Evolutionary conservation across 2,113 vertebrate genomes (phyloP).

Genomic region (Psittacara wagleri): DNA sequence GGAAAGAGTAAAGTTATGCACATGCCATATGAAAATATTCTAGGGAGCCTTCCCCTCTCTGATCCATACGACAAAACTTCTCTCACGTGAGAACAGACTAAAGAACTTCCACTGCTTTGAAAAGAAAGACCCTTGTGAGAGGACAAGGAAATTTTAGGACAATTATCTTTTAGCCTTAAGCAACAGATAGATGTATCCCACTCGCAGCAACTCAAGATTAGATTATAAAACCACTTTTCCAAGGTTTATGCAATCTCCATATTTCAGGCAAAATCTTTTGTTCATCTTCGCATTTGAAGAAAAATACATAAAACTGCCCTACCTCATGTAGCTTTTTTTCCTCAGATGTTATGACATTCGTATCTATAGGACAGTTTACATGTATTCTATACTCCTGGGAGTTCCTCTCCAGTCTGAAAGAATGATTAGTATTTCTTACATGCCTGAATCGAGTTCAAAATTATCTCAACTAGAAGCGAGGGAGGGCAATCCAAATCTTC

Average conservation of each 20-base stretch:
- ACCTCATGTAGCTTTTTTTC: background rate
- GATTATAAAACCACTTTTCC: background rate
- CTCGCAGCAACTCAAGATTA: background rate
- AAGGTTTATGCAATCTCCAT: background rate
- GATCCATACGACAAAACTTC: background rate
- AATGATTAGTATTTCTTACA: slow-evolving; percentile 57
- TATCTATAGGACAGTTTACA: slow-evolving; percentile 42
- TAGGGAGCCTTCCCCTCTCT: background rate
- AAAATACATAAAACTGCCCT: background rate
- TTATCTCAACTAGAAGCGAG: background rate
- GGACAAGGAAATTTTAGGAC: background rate
- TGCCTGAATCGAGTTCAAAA: slow-evolving; percentile 28
- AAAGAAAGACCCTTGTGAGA: background rate
- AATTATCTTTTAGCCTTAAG: background rate
- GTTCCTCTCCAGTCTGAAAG: background rate
- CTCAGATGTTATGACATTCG: background rate
- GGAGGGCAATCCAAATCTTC: background rate
- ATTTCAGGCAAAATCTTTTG: background rate
- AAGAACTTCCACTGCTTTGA: background rate
- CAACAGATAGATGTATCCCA: background rate
- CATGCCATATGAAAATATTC: background rate
- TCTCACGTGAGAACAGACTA: background rate
- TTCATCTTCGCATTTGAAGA: background rate
- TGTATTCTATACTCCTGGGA: background rate
- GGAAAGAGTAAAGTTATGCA: background rate